Conservation (phyloP, 64 coral and sea anemone genomes). For the Catalaphyllia jardinei region DNA sequence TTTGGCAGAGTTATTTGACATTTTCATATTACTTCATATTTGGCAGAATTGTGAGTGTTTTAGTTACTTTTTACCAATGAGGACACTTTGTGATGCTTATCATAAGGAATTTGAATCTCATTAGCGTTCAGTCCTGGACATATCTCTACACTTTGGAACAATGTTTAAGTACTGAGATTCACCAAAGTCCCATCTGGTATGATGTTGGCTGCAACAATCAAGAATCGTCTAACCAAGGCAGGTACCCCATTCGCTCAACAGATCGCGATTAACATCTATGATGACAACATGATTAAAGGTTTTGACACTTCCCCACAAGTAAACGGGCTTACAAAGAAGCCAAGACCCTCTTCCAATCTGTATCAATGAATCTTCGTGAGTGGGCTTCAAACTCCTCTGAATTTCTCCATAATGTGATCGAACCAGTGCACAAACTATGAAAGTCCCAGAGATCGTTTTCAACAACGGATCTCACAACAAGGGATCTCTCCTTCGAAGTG, state of each 20-base stretch:
- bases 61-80: too few species aligned
- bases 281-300: slow-evolving; percentile 52
- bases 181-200: slow-evolving; percentile 47
- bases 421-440: not conserved
- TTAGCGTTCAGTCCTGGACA: too few species aligned
- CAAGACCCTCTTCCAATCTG: slow-evolving; percentile 31
- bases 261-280: slow-evolving; percentile 44
- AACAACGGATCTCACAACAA: not conserved
- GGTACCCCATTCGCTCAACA: slow-evolving; percentile 36
- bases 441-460: too few species aligned
- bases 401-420: slow-evolving; percentile 24
- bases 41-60: too few species aligned
- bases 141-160: not conserved
- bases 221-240: slow-evolving; percentile 40
- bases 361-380: slow-evolving; percentile 19
- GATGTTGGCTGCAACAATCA: slow-evolving; percentile 54
- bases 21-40: too few species aligned
- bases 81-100: too few species aligned
- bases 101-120: too few species aligned
- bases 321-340: slow-evolving; percentile 51
- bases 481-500: not conserved
- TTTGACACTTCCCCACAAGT: slow-evolving; percentile 47
- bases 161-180: slow-evolving; percentile 34
- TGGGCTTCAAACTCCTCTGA: slow-evolving; percentile 56
- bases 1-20: too few species aligned